A percentile compares a stretch with the other conserved stretches of the same genome.
These are phyloP conservation scores for Papilio protenor DNA, from an alignment of 2,888 invertebrate species.

Conservation along the genomic window DNA sequence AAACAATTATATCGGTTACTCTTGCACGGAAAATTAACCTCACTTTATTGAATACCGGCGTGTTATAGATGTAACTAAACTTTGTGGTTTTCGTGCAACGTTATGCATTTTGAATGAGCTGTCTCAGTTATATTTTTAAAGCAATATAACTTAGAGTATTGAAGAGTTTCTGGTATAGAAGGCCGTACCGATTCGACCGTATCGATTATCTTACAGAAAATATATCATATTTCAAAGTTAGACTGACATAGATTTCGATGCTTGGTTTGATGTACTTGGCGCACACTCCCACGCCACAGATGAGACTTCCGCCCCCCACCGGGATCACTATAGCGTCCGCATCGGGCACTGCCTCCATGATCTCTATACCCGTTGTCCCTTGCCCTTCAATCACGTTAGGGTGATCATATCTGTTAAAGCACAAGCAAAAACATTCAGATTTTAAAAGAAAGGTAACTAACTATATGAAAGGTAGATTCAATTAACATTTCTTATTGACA, in stretches of 20 bases:
- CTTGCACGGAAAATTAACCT: background rate
- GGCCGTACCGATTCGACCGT: too few relatives aligned
- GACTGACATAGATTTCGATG: constrained; percentile 92
- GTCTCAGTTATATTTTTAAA: background rate
- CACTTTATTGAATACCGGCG: background rate
- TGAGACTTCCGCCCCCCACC: constrained; percentile 96
- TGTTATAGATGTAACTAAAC: background rate
- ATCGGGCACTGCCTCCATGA: constrained; percentile 93
- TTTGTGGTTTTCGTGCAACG: background rate
- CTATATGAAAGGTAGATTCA: background rate
- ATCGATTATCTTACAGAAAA: background rate
- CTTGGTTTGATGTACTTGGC: constrained; percentile 93
- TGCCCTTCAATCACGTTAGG: constrained; percentile 97
- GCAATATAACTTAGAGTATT: background rate
- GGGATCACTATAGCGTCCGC: constrained; percentile 96
- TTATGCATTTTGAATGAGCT: background rate
- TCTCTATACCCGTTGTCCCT: constrained; percentile 96
- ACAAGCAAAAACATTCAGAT: too few relatives aligned
- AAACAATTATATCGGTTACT: background rate
- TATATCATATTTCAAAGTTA: constrained; percentile 5
- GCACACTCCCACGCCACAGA: constrained; percentile 93
- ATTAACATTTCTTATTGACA: background rate
- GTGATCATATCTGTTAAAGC: constrained; percentile 90
- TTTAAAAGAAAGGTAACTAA: too few relatives aligned
- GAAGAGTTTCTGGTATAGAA: background rate